phyloP scores from a whole-genome alignment of 2,113 vertebrate species.

The Pelmatolapia mariae region DNA sequence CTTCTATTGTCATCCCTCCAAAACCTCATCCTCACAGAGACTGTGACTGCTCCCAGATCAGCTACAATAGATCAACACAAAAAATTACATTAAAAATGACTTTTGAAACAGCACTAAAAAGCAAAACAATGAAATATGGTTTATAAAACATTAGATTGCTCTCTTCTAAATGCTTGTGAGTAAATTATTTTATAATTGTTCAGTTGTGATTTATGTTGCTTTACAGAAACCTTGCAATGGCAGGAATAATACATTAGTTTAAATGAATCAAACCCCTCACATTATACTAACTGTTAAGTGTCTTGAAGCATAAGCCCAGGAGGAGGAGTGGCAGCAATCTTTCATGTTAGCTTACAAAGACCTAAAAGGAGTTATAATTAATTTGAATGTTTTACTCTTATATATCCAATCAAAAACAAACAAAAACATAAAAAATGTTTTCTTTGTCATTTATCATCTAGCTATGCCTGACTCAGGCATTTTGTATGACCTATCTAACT shows the following conservation, averaged over 20 bases:
- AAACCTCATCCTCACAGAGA: background rate
- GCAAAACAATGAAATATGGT: background rate
- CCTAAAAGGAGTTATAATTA: background rate
- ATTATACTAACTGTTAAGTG: background rate
- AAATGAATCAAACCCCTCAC: background rate
- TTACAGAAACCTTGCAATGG: background rate
- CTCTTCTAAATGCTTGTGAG: background rate
- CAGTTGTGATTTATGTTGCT: background rate
- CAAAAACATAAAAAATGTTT: background rate
- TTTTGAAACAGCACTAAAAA: background rate
- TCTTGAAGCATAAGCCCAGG: background rate
- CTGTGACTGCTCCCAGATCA: background rate
- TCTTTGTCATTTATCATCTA: background rate
- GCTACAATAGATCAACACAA: background rate
- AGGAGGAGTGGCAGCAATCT: background rate
- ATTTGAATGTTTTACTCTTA: background rate
- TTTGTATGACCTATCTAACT: background rate
- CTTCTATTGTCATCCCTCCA: background rate
- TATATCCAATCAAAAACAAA: background rate
- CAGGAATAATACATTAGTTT: background rate
- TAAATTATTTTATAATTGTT: background rate
- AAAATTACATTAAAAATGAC: background rate
- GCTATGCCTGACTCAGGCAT: background rate
- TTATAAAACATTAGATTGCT: background rate
- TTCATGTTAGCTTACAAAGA: background rate